These are phyloP conservation scores for Microtus montanus DNA, from an alignment of 2,113 vertebrate genomes.

Conservation along the genomic window DNA sequence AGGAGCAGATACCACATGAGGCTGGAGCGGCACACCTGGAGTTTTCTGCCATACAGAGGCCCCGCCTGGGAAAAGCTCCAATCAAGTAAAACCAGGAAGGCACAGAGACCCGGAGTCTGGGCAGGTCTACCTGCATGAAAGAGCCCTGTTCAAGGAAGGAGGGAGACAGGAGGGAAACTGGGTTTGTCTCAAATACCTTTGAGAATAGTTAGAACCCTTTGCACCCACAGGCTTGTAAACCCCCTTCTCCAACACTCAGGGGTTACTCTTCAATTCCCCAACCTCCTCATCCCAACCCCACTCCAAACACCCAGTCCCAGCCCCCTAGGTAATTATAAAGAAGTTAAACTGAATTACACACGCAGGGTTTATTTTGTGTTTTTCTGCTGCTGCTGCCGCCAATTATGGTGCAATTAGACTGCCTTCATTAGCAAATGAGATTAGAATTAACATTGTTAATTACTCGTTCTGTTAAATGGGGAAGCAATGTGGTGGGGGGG, in stretches of 20 bases:
- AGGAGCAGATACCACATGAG: not conserved
- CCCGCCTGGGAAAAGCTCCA: not conserved
- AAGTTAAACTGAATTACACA: slow-evolving; percentile 85
- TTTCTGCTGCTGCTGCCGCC: slow-evolving; percentile 84
- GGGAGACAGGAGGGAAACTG: rapidly evolving
- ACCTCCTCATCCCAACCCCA: not conserved
- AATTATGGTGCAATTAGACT: slow-evolving; percentile 89
- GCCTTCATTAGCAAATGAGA: slow-evolving; percentile 90
- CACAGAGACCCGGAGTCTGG: too few species aligned
- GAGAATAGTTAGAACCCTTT: not conserved
- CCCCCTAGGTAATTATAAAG: slow-evolving; percentile 85
- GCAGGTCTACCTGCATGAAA: not conserved
- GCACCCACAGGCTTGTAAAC: not conserved
- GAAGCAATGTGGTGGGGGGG: slow-evolving; percentile 67
- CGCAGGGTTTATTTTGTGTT: slow-evolving; percentile 87
- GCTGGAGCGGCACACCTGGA: not conserved
- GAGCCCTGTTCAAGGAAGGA: not conserved
- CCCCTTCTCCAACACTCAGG: not conserved
- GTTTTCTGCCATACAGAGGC: rapidly evolving
- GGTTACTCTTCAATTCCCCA: not conserved
- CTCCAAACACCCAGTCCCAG: slow-evolving; percentile 21
- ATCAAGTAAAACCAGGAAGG: not conserved
- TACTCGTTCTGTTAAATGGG: slow-evolving; percentile 86
- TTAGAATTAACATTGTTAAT: slow-evolving; percentile 91
- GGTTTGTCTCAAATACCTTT: not conserved